A percentile compares a stretch with the other conserved stretches of the same genome.
phyloP scores from a whole-genome alignment of 2,888 invertebrate genomes.

The Habrosyne pyritoides region DNA sequence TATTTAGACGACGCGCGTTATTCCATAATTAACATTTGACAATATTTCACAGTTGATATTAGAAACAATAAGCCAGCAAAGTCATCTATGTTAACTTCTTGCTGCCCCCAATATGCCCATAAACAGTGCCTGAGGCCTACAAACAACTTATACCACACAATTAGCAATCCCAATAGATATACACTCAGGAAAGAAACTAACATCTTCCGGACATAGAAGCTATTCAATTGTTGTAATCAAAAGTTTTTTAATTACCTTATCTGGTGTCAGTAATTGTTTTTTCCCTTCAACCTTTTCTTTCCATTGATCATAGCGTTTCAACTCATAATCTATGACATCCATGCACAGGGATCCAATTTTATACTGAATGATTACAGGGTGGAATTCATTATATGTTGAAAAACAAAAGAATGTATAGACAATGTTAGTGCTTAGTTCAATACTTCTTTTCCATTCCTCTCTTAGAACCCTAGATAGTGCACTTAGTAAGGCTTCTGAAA shows the following conservation, averaged over 20 bases:
- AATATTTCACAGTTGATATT: too few species aligned
- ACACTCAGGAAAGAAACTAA: too few species aligned
- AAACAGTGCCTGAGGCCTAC: too few species aligned
- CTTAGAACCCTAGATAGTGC: conserved; percentile 97
- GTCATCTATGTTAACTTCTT: too few species aligned
- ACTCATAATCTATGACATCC: conserved; percentile 97
- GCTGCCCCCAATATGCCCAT: too few species aligned
- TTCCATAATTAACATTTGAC: too few species aligned
- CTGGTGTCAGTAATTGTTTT: conserved; percentile 70
- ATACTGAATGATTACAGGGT: conserved; percentile 96
- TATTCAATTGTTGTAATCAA: too few species aligned
- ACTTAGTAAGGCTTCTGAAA: conserved; percentile 94
- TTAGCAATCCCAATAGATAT: too few species aligned
- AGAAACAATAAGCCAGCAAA: too few species aligned
- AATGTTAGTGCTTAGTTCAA: conserved; percentile 97
- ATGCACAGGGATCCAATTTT: conserved; percentile 98
- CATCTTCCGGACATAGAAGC: too few species aligned
- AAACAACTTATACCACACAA: too few species aligned
- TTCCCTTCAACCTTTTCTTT: conserved; percentile 85
- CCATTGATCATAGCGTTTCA: conserved; percentile 97
- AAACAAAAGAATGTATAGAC: conserved; percentile 99
- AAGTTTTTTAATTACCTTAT: conserved; percentile 60
- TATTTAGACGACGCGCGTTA: too few species aligned
- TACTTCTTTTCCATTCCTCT: conserved; percentile 98
- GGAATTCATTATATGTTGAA: conserved; percentile 97